Evolutionary conservation across 1,140 invertebrate genomes (phyloP), one percentile per base, ranked within the genome.

Genomic region (Capitella teleta): DNA sequence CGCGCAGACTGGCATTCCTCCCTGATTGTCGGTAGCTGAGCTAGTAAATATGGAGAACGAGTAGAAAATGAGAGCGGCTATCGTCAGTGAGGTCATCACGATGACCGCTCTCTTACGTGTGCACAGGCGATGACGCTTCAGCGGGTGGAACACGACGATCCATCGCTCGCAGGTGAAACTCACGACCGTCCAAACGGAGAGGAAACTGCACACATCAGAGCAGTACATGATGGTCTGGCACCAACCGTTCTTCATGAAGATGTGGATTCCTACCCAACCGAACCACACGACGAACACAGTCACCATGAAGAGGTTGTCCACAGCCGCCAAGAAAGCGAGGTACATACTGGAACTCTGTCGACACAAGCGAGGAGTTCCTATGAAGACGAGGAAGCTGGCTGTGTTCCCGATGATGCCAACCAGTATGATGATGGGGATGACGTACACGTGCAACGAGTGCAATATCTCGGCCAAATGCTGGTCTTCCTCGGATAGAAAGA

Each of bases 121-220:
- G 62, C 85, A 88, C 63, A 86, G 77, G 1, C 77, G 76, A 25
- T 81, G 82, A 1, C 84, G 71, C 30, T 77, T 76, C 28, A 89
- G 59, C 0, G 86, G 86, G 62, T 84, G 83, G 53, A 79, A 75
- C 1, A 88, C 61, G 0, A 85, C 85, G 6, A 88, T 79, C 62
- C 86, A 87, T 18, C 86, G 67, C 62, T 89, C 86, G 0, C 85
- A 77, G 0, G 85, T 87, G 63, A 88, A 87, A 3, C 84, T 81
- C 3, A 87, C 83, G 1, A 85, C 82, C 38, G 86, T 76, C 84
- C 85, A 87, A 0, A 83, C 80, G 55, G 83, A 86, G 26, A 83
- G 72, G 58, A 82, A 83, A 57, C 80, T 79, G 47, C 79, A 80
- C 28, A 85, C 76, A 52, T 79, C 79, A 34, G 77, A 78, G 0